Conservation (phyloP, 1,140 invertebrate species). For the Trichonephila inaurata region DNA sequence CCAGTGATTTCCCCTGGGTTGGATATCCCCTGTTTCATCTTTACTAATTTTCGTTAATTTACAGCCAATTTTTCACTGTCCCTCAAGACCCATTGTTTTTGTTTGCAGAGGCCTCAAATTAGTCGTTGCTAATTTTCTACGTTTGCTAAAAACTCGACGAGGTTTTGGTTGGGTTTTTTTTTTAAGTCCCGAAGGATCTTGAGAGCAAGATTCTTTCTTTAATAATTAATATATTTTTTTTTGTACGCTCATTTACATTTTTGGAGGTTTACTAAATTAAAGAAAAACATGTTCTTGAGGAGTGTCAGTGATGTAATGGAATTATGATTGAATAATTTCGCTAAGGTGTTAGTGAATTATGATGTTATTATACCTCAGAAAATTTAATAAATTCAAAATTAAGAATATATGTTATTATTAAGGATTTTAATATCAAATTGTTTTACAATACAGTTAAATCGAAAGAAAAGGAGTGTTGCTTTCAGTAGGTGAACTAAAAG, state of each 20-base stretch:
- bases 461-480: too few species aligned
- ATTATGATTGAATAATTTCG: not conserved
- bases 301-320: not conserved
- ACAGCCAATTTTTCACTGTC: conserved; percentile 8
- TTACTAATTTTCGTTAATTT: conserved; percentile 62
- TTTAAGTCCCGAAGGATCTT: not conserved
- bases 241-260: not conserved
- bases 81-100: not conserved
- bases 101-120: not conserved
- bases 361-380: too few species aligned
- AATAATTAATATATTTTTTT: not conserved
- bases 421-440: too few species aligned
- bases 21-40: not conserved
- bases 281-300: not conserved
- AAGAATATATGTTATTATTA: too few species aligned
- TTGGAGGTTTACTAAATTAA: not conserved
- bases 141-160: not conserved
- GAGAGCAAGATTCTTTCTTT: not conserved
- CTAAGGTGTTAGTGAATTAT: too few species aligned
- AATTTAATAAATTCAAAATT: too few species aligned
- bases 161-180: not conserved
- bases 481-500: too few species aligned
- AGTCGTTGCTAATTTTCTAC: not conserved
- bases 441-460: too few species aligned
- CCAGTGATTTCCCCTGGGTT: conserved; percentile 56